Percentiles rank a stretch among this genome's conserved stretches.
phyloP scores from a whole-genome alignment of 2,888 invertebrate species.

The Hemithea aestivaria region DNA sequence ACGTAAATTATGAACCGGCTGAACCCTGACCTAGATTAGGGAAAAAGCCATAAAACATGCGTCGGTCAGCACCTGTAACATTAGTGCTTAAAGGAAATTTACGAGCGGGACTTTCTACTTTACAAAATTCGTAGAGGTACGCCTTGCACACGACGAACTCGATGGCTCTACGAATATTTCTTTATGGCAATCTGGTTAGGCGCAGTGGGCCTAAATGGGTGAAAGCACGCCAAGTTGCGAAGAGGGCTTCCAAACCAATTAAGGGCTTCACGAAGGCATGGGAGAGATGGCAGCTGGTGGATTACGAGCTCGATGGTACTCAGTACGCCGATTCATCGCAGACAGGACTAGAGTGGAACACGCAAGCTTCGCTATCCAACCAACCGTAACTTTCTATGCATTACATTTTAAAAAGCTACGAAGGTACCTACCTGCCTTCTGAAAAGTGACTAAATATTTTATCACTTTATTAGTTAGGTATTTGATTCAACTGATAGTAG shows the following conservation, averaged over 20 bases:
- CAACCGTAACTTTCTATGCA: constrained; percentile 35
- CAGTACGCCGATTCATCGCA: constrained; percentile 59
- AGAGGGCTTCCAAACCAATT: constrained; percentile 77
- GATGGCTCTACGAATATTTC: constrained; percentile 68
- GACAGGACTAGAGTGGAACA: constrained; percentile 55
- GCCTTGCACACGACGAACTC: constrained; percentile 43
- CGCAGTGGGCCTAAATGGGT: constrained; percentile 66
- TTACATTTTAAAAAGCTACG: constrained; percentile 7
- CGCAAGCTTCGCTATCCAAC: constrained; percentile 47
- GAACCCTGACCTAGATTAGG: constrained; percentile 43
- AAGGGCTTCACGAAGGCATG: constrained; percentile 74
- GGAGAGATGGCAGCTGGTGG: constrained; percentile 68
- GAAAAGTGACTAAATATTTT: too few species aligned
- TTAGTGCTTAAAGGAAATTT: constrained; percentile 52
- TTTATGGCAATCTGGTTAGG: constrained; percentile 76
- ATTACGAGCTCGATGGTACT: constrained; percentile 75
- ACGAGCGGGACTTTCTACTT: constrained; percentile 45
- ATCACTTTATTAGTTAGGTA: too few species aligned
- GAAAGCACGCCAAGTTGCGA: constrained; percentile 67
- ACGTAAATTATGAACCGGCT: constrained; percentile 35
- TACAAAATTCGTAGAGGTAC: constrained; percentile 36
- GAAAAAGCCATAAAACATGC: constrained; percentile 43
- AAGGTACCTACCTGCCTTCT: not conserved
- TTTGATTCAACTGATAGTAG: too few species aligned
- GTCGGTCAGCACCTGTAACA: constrained; percentile 51